Conservation (phyloP, 2,888 invertebrate species). For the Myopa tessellatipennis region DNA sequence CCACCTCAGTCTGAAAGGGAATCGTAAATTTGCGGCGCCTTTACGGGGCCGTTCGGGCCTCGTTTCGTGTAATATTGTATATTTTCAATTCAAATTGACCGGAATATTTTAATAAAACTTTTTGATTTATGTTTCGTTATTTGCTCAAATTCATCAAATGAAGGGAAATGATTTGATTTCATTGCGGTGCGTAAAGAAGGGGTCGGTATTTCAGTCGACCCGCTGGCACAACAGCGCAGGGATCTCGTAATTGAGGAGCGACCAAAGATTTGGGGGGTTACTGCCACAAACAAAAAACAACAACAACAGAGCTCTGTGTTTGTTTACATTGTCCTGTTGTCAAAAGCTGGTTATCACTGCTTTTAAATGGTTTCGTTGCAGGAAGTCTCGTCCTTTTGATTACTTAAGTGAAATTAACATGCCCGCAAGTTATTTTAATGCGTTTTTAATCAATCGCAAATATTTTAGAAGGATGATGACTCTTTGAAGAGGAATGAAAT, state of each 20-base stretch:
- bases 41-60: slow-evolving; percentile 23
- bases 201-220: not conserved
- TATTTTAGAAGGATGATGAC: not conserved
- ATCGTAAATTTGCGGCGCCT: slow-evolving; percentile 46
- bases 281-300: not conserved
- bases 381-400: slow-evolving; percentile 46
- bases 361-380: slow-evolving; percentile 29
- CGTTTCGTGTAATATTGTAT: not conserved
- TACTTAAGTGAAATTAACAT: slow-evolving; percentile 52
- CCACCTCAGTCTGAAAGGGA: slow-evolving; percentile 43
- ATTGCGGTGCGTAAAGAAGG: slow-evolving; percentile 14
- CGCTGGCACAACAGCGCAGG: not conserved
- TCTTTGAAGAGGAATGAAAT: not conserved
- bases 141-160: slow-evolving; percentile 34
- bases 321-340: slow-evolving; percentile 42
- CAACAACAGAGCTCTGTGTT: not conserved
- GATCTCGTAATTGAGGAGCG: no score
- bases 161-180: slow-evolving; percentile 52
- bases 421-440: slow-evolving; percentile 42
- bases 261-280: not conserved
- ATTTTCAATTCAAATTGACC: slow-evolving; percentile 57
- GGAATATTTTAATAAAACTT: slow-evolving; percentile 55
- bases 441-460: slow-evolving; percentile 33
- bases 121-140: slow-evolving; percentile 37
- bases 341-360: slow-evolving; percentile 49